Base-by-base conservation (phyloP, 2,888 invertebrate genomes). In the Tortrix viridana region DNA sequence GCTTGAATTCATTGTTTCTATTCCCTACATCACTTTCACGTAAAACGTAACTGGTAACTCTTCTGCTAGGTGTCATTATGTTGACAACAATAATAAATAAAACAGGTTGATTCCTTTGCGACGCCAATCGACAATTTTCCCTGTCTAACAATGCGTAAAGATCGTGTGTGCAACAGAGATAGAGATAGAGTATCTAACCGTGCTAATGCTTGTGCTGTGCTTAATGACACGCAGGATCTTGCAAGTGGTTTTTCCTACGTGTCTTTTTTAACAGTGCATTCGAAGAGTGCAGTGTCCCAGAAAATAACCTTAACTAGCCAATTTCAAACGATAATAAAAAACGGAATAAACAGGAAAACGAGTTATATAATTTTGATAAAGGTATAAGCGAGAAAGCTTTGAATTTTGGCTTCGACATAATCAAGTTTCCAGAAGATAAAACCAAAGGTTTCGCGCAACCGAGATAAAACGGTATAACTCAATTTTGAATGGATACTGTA, bases 241-340 rank as follows among this genome's bases (percentile, higher is more conserved):
- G 53, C 60, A 54, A 26, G 32, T 49, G 59, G 47, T 22, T 52
- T 58, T 58, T 44, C 55, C 50, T 20, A 44, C 49, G 22, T 50
- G 52, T 67, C 46, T 58, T 57, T 58, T 57, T 64, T 68, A 69
- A 72, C 62, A 70, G 78, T 78, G 75, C 73, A 69, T 73, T 69
- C 22, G 58, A 54, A 66, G 32, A 72, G 76, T 80, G 80, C 79
- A 71, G 70, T 69, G 70, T 68, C 67, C 68, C 72, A 72, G 71
- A 56, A 71, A 64, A 68, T 68, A 72, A 62, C 43, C n/a, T 56
- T 63, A 41, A 23, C 47, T 54, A 63, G 53, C 63, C 63, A 63
- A 58, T 63, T 57, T 18, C 44, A 62, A 62, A 63, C 48, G 14
- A 63, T 46, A 63, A 63, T 41, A 47, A 43, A 57, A 63, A 62